Base-by-base conservation (phyloP, 2,113 vertebrate genomes). In the Aphyosemion australe region DNA sequence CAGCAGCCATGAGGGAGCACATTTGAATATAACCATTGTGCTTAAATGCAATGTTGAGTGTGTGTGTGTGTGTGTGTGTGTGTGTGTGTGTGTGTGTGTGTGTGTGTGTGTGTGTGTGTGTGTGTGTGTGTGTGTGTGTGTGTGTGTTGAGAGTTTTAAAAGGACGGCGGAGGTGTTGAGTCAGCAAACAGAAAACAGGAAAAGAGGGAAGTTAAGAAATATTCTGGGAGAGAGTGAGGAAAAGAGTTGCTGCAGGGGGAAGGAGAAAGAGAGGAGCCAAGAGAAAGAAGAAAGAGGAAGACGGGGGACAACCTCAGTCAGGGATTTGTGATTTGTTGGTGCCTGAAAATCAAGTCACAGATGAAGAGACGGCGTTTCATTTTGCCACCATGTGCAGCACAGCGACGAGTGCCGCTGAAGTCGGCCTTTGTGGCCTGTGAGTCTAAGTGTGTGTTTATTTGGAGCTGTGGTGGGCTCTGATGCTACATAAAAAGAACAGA, bases 1-100 rank as follows among this genome's bases (percentile, higher is more conserved):
- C 66, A 67, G 78, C 15, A 69, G 66, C 79, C 79, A 37, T 76
- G 67, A 70, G 83, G 78, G 82, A 86, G 65, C 61, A 73, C 70
- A 84, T 84, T 65, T 79, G 71, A 81, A 76, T 83, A 79, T 71
- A 79, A 73, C 77, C 77, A 75, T 70, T 86, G 71, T 82, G 72
- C 67, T 76, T 81, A 83, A 79, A 61, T 74, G 61, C 65, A 74
- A 54, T 57, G 69, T 66, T 71, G 48, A 70, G 56, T 12, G 50
- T 39, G 34, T 52, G 43, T 49, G 49, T 39, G 66, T 39, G 74
- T 69, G 57, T 63, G 50, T 63, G 65, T 49, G 53, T 46, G n/a
- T n/a, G n/a, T n/a, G n/a, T n/a, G n/a, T n/a, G n/a, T n/a, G n/a
- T n/a, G 57, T 63, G 50, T 63, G 65, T 49, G 53, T 46, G 56